These are phyloP conservation scores for Stylophora pistillata DNA, from an alignment of 64 coral and sea anemone species.

Conservation along the genomic window DNA sequence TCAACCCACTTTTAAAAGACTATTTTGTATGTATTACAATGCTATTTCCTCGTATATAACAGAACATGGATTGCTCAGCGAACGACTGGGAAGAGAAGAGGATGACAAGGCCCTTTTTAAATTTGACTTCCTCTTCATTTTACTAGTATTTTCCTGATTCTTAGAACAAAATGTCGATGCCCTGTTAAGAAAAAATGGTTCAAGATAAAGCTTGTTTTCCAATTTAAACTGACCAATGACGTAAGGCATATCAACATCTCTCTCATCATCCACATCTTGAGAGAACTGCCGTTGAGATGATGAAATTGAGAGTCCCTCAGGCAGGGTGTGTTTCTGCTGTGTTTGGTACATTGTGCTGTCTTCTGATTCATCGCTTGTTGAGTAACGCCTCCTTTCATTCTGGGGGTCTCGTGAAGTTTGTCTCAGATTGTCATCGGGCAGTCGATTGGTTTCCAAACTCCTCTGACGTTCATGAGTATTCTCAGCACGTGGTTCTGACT, in stretches of 20 bases:
- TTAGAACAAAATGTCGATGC: constrained; percentile 27
- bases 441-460: constrained; percentile 18
- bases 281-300: constrained; percentile 26
- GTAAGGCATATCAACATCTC: constrained; percentile 70
- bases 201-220: constrained; percentile 31
- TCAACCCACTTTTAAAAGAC: background rate
- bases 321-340: background rate
- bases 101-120: constrained; percentile 22
- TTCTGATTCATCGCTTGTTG: constrained; percentile 49
- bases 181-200: constrained; percentile 36
- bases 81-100: background rate
- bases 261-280: constrained; percentile 54
- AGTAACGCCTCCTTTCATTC: constrained; percentile 28
- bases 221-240: constrained; percentile 75
- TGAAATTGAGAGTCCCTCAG: background rate
- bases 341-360: background rate
- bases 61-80: background rate
- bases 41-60: constrained; percentile 38
- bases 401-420: constrained; percentile 25
- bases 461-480: background rate
- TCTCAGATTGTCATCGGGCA: background rate
- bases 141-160: background rate
- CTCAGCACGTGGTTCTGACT: background rate
- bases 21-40: background rate
- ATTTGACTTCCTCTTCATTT: constrained; percentile 15